A percentile compares a stretch with the other conserved stretches of the same genome.
Evolutionary conservation across 2,797 vertebrate species (phyloP).

Genomic region (Galagoides demidoff): DNA sequence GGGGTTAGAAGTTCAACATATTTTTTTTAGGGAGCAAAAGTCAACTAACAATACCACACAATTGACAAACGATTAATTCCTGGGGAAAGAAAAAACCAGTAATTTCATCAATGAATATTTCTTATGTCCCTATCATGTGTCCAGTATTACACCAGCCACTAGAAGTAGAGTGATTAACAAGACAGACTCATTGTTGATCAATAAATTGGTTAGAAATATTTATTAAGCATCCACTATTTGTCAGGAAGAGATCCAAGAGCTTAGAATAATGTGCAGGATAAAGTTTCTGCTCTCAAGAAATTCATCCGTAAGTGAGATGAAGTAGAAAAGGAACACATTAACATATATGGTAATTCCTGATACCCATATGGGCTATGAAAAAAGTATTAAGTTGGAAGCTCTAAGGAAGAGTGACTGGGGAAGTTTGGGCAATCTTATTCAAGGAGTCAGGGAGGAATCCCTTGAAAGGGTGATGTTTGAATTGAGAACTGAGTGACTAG

Average conservation of each 20-base stretch:
- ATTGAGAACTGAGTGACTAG: neutral
- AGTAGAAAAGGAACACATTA: neutral
- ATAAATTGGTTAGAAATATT: neutral
- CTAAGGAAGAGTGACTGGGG: neutral
- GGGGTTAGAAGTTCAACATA: neutral
- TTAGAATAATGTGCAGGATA: neutral
- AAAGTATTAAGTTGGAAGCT: neutral
- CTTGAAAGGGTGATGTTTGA: neutral
- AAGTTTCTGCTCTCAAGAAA: neutral
- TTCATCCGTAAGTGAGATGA: neutral
- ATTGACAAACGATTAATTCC: neutral
- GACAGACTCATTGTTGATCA: neutral
- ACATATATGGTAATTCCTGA: neutral
- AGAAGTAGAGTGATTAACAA: neutral
- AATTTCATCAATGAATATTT: slow-evolving; percentile 1
- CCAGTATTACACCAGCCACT: neutral
- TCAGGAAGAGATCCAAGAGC: neutral
- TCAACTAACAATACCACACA: neutral
- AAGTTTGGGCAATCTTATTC: neutral
- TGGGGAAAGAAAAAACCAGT: neutral
- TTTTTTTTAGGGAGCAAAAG: neutral
- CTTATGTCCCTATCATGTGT: neutral
- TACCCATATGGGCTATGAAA: neutral
- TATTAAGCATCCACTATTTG: neutral
- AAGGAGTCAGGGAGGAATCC: neutral